Evolutionary conservation across 2,113 vertebrate species (phyloP).

Genomic region (Thermophis baileyi): DNA sequence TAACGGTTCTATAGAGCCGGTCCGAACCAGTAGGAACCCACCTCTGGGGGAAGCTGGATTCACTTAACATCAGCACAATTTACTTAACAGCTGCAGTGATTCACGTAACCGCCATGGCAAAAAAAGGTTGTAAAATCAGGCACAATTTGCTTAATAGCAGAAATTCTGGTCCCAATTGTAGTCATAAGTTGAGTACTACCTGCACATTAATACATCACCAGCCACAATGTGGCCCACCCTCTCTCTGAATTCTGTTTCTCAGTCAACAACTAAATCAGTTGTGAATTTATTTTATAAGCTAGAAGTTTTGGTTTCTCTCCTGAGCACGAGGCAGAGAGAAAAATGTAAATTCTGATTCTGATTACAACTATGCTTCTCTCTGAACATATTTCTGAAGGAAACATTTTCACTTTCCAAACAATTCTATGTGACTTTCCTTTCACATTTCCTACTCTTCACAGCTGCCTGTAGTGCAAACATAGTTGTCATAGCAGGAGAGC

Average conservation of each 20-base stretch:
- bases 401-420: not conserved
- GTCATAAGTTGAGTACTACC: not conserved
- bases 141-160: not conserved
- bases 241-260: not conserved
- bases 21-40: too few species aligned
- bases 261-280: not conserved
- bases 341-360: not conserved
- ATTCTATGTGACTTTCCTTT: not conserved
- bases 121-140: not conserved
- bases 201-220: not conserved
- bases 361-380: not conserved
- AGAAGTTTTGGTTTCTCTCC: not conserved
- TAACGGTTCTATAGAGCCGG: too few species aligned
- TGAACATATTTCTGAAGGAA: not conserved
- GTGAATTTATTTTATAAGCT: not conserved
- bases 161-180: not conserved
- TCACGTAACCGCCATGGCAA: not conserved
- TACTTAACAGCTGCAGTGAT: not conserved
- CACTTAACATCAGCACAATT: not conserved
- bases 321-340: not conserved
- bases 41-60: too few species aligned
- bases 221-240: not conserved
- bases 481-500: not conserved
- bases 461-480: not conserved
- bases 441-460: not conserved